Base-by-base conservation (phyloP, 37 sponge, comb jelly and placozoan species). In the Hexactinellida sp. region DNA sequence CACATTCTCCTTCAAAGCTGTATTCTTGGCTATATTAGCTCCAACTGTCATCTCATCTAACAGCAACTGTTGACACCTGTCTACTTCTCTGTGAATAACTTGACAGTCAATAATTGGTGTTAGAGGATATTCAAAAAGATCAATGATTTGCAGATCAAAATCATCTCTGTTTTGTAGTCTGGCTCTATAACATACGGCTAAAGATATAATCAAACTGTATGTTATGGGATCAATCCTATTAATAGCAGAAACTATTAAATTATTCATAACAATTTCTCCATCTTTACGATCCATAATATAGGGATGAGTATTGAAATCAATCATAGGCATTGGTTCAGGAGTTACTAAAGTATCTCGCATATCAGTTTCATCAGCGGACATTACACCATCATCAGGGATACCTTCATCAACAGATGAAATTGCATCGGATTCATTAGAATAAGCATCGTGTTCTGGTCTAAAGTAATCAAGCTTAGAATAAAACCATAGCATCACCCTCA, bases 1-100 rank as follows among this genome's bases (percentile, higher is more conserved):
- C 19, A 97, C 93, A 91, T 94, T 97, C 86, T 97, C 98, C 82
- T 91, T 91, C 13, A 97, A 90, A 54, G 98, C 98, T 39, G 89
- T 87, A 90, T 97, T 97, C 82, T 86, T 87, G 38, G 95, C 98
- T 84, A 97, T 92, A 41, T 93, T 91, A 3, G 87, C 84, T 24
- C 91, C 92, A 36, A 96, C 90, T 16, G 55, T 41, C 91, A 96
- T 90, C 38, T 87, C 88, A 24, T 92, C 88, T 54, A 96, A 86
- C 0, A 96, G 54, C 23, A 91, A 90, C 30, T 89, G 85, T 86
- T 97, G 92, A 85, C 91, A 93, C 54, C 94, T 94, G 54, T 36
- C 76, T 7, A 63, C 76, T 23, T 63, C 76, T n/a, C 13, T 28
- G 13, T 10, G 30, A 21, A 63, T 63, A 63, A 63, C 34, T 28